Percentiles rank a stretch among this genome's conserved stretches.
phyloP scores from a whole-genome alignment of 1,140 invertebrate species.

The Caenorhabditis briggsae region DNA sequence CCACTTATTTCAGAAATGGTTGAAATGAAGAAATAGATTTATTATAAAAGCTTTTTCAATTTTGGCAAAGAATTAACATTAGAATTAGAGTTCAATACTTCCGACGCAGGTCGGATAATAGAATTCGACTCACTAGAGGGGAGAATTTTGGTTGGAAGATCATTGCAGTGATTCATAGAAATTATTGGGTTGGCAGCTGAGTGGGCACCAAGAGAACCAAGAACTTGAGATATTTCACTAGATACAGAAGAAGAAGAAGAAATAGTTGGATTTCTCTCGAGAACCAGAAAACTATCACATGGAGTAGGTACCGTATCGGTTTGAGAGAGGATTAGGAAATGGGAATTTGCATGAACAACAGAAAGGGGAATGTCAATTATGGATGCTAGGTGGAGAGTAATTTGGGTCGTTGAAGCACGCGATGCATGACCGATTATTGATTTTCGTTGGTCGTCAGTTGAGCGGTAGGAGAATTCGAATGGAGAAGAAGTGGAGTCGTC shows the following conservation, averaged over 20 bases:
- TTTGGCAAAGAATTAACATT: background rate
- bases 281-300: constrained; percentile 26
- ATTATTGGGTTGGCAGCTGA: constrained; percentile 20
- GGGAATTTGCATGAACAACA: background rate
- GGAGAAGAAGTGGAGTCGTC: constrained; percentile 39
- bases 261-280: background rate
- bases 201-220: background rate
- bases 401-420: background rate
- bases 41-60: constrained; percentile 13
- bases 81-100: background rate
- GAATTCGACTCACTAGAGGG: background rate
- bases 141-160: constrained; percentile 2
- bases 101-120: constrained; percentile 6
- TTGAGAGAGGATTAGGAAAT: constrained; percentile 32
- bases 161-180: constrained; percentile 34
- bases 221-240: background rate
- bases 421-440: constrained; percentile 27
- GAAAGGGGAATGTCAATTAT: constrained; percentile 20
- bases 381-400: constrained; percentile 33
- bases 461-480: constrained; percentile 25
- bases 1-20: background rate
- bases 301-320: constrained; percentile 43
- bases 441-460: constrained; percentile 36
- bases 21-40: background rate
- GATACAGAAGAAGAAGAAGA: background rate